Conservation (phyloP, 2,113 vertebrate genomes). For the Tichodroma muraria region DNA sequence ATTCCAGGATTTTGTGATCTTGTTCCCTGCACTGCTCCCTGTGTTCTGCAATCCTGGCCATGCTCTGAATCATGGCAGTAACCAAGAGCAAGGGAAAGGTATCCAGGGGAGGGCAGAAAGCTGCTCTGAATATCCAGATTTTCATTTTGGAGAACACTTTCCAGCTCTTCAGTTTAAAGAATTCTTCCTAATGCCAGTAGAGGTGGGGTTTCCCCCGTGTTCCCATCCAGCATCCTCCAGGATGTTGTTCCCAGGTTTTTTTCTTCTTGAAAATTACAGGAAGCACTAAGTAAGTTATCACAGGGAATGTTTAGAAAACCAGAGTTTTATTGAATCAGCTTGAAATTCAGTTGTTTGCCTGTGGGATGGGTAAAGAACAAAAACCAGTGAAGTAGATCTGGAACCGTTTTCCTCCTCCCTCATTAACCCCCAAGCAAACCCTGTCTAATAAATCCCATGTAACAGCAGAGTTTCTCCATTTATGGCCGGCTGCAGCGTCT, state of each 20-base stretch:
- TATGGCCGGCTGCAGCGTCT: conserved; percentile 70
- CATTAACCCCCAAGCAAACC: neutral
- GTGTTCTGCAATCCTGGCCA: neutral
- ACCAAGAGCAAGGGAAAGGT: neutral
- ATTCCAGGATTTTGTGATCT: neutral
- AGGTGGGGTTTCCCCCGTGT: neutral
- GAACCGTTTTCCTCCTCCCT: neutral
- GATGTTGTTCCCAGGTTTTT: neutral
- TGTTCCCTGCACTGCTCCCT: neutral
- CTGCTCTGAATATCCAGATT: neutral
- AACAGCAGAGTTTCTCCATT: conserved; percentile 19
- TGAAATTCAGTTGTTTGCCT: neutral
- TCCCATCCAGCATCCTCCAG: neutral
- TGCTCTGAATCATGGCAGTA: neutral
- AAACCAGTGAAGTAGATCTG: neutral
- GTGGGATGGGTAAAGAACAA: neutral
- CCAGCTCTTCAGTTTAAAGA: neutral
- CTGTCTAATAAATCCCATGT: neutral
- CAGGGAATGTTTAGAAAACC: neutral
- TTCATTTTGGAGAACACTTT: neutral
- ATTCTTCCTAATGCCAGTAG: neutral
- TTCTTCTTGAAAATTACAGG: neutral
- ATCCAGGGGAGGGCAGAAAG: neutral
- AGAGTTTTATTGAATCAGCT: neutral
- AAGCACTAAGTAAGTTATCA: neutral